phyloP scores from a whole-genome alignment of 2,113 vertebrate species.

The Chionodraco myersi region DNA sequence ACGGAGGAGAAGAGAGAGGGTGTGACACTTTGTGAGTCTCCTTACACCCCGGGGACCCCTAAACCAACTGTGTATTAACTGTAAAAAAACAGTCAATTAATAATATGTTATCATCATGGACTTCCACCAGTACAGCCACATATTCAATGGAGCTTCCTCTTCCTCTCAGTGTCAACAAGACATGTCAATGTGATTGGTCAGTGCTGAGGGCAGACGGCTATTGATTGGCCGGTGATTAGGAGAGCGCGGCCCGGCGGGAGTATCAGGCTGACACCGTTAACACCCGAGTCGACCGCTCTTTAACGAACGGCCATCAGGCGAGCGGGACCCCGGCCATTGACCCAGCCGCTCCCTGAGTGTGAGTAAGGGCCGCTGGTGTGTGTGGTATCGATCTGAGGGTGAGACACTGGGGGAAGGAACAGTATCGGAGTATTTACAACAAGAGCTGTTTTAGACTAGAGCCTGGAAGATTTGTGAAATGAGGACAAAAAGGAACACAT shows the following conservation, averaged over 20 bases:
- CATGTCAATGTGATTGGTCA: constrained; percentile 69
- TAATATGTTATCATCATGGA: not conserved
- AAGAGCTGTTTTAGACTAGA: constrained; percentile 9
- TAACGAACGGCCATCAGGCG: constrained; percentile 73
- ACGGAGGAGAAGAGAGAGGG: too few relatives aligned
- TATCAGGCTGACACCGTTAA: constrained; percentile 76
- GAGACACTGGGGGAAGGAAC: constrained; percentile 38
- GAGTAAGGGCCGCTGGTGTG: constrained; percentile 61
- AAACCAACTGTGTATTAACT: not conserved
- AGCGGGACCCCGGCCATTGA: constrained; percentile 69
- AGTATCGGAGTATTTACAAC: constrained; percentile 1
- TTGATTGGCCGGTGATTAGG: constrained; percentile 80
- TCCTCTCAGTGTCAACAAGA: constrained; percentile 47
- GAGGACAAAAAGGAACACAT: not conserved
- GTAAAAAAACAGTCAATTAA: not conserved
- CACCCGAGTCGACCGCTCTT: constrained; percentile 68
- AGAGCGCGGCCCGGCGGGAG: constrained; percentile 67
- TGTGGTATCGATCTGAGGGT: constrained; percentile 62
- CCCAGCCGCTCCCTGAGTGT: constrained; percentile 60
- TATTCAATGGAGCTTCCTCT: not conserved
- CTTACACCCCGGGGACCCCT: too few relatives aligned
- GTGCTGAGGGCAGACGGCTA: constrained; percentile 67
- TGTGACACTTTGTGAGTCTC: too few relatives aligned
- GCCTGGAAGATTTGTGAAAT: not conserved
- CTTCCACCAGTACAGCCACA: not conserved